These are phyloP conservation scores for Tetramorium parvispinum DNA, from an alignment of 1,140 invertebrate genomes.

Conservation along the genomic window DNA sequence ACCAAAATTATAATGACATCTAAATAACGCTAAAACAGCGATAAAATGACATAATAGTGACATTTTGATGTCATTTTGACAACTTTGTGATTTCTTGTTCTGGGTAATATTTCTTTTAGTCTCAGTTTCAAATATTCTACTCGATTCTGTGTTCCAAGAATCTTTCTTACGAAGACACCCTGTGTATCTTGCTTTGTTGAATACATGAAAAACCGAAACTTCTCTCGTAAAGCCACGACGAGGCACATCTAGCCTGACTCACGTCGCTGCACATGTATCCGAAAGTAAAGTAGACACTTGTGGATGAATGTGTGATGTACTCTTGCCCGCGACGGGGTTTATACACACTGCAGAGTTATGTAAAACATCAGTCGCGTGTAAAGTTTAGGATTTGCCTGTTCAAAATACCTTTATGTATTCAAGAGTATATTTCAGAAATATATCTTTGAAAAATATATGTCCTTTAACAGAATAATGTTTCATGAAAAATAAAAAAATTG, in stretches of 20 bases:
- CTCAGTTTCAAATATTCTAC: neutral
- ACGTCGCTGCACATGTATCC: slow-evolving; percentile 33
- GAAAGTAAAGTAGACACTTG: slow-evolving; percentile 59
- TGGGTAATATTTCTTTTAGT: neutral
- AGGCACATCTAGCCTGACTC: slow-evolving; percentile 40
- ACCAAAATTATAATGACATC: no score
- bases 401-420: slow-evolving; percentile 13
- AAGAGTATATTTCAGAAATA: slow-evolving; percentile 26
- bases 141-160: neutral
- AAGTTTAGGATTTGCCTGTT: slow-evolving; percentile 19
- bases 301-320: slow-evolving; percentile 42
- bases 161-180: slow-evolving; percentile 12
- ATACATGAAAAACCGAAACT: slow-evolving; percentile 61
- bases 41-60: no score
- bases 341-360: slow-evolving; percentile 34
- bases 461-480: neutral
- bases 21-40: no score
- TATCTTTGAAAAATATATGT: neutral
- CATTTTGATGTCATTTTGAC: no score
- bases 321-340: slow-evolving; percentile 36
- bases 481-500: neutral
- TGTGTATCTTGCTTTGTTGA: slow-evolving; percentile 40
- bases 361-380: slow-evolving; percentile 33
- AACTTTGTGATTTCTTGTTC: no score
- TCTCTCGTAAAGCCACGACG: slow-evolving; percentile 46